phyloP scores from a whole-genome alignment of 2,888 invertebrate species.

The Coremacera marginata region DNA sequence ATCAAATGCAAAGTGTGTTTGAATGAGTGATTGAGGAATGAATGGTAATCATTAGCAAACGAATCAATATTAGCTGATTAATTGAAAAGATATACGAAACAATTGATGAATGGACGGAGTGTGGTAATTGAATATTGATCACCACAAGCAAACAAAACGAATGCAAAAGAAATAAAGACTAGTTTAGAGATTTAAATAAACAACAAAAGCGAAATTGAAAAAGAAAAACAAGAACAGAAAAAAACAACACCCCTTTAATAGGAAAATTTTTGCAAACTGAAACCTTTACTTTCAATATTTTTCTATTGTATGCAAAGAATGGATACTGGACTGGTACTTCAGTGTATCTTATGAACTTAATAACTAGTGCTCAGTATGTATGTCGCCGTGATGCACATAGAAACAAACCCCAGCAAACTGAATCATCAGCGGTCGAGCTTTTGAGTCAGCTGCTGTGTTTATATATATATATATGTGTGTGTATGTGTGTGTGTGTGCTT shows the following conservation, averaged over 20 bases:
- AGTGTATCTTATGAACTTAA: conserved; percentile 18
- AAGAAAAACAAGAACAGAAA: not conserved
- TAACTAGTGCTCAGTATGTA: conserved; percentile 22
- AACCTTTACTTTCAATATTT: conserved; percentile 5
- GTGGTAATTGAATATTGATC: conserved; percentile 33
- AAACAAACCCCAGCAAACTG: conserved; percentile 4
- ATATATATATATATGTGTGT: too few species aligned
- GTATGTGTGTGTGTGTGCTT: not conserved
- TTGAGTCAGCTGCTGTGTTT: not conserved
- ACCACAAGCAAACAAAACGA: conserved; percentile 11
- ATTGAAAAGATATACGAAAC: conserved; percentile 40
- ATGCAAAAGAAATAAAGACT: not conserved
- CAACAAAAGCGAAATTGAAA: not conserved
- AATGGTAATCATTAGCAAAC: not conserved
- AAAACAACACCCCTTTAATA: not conserved
- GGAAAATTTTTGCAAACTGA: not conserved
- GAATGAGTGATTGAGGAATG: not conserved
- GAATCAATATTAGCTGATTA: conserved; percentile 33
- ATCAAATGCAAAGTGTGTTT: not conserved
- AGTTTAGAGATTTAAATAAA: not conserved
- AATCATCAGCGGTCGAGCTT: not conserved
- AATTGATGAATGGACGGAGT: conserved; percentile 10
- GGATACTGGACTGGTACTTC: conserved; percentile 8
- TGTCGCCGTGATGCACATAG: not conserved
- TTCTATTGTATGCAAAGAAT: conserved; percentile 1